Percentiles rank a stretch among this genome's conserved stretches.
Evolutionary conservation across 2,888 invertebrate genomes (phyloP).

Genomic region (Agapetus fuscipes): DNA sequence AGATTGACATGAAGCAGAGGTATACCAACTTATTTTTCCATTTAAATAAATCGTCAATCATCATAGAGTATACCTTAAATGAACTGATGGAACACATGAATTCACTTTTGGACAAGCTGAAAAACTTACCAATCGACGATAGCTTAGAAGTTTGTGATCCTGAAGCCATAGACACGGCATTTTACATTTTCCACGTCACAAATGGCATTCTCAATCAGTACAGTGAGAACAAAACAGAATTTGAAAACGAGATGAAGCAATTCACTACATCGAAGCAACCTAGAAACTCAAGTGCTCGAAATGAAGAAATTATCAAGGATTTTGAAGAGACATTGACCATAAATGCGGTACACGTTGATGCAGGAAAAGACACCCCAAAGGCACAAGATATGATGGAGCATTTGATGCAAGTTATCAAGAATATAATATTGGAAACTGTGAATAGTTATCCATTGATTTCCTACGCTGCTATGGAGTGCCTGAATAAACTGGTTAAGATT

Average conservation of each 20-base stretch:
- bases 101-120: constrained; percentile 5
- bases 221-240: background rate
- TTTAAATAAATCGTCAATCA: constrained; percentile 9
- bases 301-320: too few species aligned
- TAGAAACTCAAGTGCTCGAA: too few species aligned
- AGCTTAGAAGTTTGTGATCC: constrained; percentile 8
- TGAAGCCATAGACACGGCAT: constrained; percentile 2
- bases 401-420: too few species aligned
- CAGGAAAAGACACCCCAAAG: too few species aligned
- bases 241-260: background rate
- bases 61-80: constrained; percentile 8
- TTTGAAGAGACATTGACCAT: too few species aligned
- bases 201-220: constrained; percentile 6
- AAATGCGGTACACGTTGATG: too few species aligned
- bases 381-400: too few species aligned
- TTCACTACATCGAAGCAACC: too few species aligned
- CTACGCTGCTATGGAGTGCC: constrained; percentile 16
- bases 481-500: constrained; percentile 4
- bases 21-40: constrained; percentile 4
- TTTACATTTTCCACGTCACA: constrained; percentile 8
- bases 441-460: constrained; percentile 15
- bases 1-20: constrained; percentile 6
- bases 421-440: constrained; percentile 12
- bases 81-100: constrained; percentile 6
- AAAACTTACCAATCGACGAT: background rate